Percentiles rank a stretch among this genome's conserved stretches.
Evolutionary conservation across 2,797 vertebrate genomes (phyloP).

Genomic region (Aplochiton taeniatus): DNA sequence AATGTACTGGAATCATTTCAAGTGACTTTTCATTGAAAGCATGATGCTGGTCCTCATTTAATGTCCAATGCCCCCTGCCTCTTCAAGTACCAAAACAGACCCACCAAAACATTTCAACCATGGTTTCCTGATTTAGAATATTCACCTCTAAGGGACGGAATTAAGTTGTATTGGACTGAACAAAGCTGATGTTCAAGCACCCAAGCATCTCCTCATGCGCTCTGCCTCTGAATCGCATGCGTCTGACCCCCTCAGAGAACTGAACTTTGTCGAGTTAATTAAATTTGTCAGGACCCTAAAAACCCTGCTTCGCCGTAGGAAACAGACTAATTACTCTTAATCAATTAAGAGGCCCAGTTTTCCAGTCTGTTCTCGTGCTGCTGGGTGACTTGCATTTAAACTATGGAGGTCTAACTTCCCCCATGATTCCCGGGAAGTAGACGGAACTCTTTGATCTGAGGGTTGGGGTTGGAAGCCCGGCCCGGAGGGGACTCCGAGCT

Average conservation of each 20-base stretch:
- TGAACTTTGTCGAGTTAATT: conserved; percentile 40
- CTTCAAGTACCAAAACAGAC: conserved; percentile 30
- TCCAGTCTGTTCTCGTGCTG: conserved; percentile 57
- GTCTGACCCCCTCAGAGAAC: conserved; percentile 4
- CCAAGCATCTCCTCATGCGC: conserved; percentile 29
- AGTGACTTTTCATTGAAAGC: conserved; percentile 52
- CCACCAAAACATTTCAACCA: conserved; percentile 32
- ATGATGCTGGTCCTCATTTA: conserved; percentile 48
- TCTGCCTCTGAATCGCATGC: not conserved
- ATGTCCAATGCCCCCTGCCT: not conserved
- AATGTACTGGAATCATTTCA: conserved; percentile 34
- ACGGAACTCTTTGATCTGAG: conserved; percentile 68
- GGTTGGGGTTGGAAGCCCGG: conserved; percentile 42
- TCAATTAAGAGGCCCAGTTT: conserved; percentile 65
- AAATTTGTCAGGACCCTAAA: conserved; percentile 41
- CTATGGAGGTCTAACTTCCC: conserved; percentile 57
- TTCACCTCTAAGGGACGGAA: conserved; percentile 29
- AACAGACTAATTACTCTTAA: conserved; percentile 62
- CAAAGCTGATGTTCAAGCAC: conserved; percentile 1
- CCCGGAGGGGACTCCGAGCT: conserved; percentile 43
- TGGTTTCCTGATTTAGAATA: conserved; percentile 17
- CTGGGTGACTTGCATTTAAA: conserved; percentile 63
- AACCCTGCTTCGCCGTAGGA: conserved; percentile 41
- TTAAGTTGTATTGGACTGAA: conserved; percentile 23
- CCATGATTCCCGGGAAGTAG: conserved; percentile 55